A percentile compares a stretch with the other conserved stretches of the same genome.
phyloP scores from a whole-genome alignment of 2,797 vertebrate genomes.

The Capromys pilorides region DNA sequence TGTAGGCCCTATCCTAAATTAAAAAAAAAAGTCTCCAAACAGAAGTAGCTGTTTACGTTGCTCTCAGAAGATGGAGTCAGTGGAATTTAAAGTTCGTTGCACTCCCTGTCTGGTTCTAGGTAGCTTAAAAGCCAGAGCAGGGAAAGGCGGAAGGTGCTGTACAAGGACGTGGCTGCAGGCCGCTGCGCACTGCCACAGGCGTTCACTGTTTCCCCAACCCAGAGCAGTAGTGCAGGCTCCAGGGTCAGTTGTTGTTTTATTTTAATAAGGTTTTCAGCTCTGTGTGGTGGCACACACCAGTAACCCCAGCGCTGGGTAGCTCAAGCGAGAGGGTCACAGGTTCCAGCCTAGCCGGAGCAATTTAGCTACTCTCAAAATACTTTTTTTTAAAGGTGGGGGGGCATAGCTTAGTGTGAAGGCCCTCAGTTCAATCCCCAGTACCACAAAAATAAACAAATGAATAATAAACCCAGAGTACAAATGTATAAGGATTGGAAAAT shows the following conservation, averaged over 20 bases:
- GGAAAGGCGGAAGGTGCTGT: slow-evolving; percentile 48
- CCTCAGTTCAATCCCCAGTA: background rate
- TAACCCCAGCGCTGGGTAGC: background rate
- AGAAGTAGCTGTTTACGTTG: slow-evolving; percentile 34
- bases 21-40: background rate
- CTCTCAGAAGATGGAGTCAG: slow-evolving; percentile 56
- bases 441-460: background rate
- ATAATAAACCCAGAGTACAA: background rate
- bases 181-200: accelerated
- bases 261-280: background rate
- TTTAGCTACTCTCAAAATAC: background rate
- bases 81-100: slow-evolving; percentile 52
- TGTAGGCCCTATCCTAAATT: no score
- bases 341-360: background rate
- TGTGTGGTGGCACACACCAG: background rate
- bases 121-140: slow-evolving; percentile 33
- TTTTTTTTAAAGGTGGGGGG: background rate
- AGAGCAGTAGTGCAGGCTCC: background rate
- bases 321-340: background rate
- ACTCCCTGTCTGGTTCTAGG: slow-evolving; percentile 59
- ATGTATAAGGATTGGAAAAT: background rate
- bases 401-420: background rate
- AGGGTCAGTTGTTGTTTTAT: background rate
- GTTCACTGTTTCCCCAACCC: background rate
- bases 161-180: background rate